phyloP scores from a whole-genome alignment of 2,888 invertebrate genomes.

The Zonitis immaculata region DNA sequence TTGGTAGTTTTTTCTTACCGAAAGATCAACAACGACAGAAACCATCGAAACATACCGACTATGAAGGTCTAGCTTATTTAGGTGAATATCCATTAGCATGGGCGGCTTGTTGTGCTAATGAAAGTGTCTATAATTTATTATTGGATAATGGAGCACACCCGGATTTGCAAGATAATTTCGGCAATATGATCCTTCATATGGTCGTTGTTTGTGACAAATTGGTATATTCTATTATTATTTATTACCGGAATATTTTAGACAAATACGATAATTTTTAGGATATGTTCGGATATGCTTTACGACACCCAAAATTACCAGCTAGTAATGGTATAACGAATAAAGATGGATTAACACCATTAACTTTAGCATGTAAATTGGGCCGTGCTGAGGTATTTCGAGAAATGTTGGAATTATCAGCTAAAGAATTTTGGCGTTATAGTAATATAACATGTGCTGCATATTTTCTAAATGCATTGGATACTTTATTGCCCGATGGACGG shows the following conservation, averaged over 20 bases:
- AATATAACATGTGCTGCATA: slow-evolving; percentile 98
- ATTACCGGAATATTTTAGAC: neutral
- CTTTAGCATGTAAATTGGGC: slow-evolving; percentile 90
- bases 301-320: slow-evolving; percentile 91
- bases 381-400: slow-evolving; percentile 95
- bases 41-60: slow-evolving; percentile 80
- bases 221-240: too few relatives aligned
- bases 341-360: slow-evolving; percentile 90
- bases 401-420: slow-evolving; percentile 92
- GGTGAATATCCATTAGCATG: slow-evolving; percentile 97
- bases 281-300: slow-evolving; percentile 96
- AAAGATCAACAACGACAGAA: slow-evolving; percentile 83
- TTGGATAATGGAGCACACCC: slow-evolving; percentile 91
- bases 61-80: slow-evolving; percentile 93
- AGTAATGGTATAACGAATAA: slow-evolving; percentile 86
- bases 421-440: slow-evolving; percentile 98
- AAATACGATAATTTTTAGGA: slow-evolving; percentile 57
- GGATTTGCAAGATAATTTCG: slow-evolving; percentile 92
- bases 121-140: slow-evolving; percentile 93
- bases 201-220: slow-evolving; percentile 96
- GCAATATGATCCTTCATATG: slow-evolving; percentile 99
- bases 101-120: slow-evolving; percentile 96
- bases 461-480: slow-evolving; percentile 93
- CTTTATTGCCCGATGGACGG: slow-evolving; percentile 87
- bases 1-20: slow-evolving; percentile 95